Conservation (phyloP, 2,888 invertebrate species). For the Drosophila yooni region DNA sequence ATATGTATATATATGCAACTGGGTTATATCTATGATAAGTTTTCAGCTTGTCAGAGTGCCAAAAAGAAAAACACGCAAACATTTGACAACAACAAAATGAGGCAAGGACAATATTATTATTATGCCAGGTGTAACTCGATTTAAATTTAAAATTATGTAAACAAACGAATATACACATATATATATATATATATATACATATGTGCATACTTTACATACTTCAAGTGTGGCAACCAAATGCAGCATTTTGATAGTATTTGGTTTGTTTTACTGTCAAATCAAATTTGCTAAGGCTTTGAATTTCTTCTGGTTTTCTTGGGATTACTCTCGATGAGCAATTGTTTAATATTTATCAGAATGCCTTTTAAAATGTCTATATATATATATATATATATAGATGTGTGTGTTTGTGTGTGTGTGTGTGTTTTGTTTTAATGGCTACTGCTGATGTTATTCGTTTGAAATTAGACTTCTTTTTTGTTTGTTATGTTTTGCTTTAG, state of each 20-base stretch:
- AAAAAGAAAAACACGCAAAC: conserved; percentile 60
- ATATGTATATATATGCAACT: conserved; percentile 19
- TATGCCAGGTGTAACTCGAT: conserved; percentile 14
- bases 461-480: conserved; percentile 17
- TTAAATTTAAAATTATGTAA: conserved; percentile 7
- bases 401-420: conserved; percentile 13
- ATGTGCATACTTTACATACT: neutral
- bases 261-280: conserved; percentile 22
- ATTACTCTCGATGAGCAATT: conserved; percentile 4
- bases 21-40: conserved; percentile 11
- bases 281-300: conserved; percentile 34
- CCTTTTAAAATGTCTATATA: conserved; percentile 9
- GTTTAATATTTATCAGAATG: conserved; percentile 20
- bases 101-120: conserved; percentile 21
- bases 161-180: neutral
- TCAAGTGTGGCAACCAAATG: conserved; percentile 34
- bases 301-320: neutral
- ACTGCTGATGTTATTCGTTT: conserved; percentile 35
- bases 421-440: conserved; percentile 29
- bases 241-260: conserved; percentile 22
- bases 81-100: conserved; percentile 51
- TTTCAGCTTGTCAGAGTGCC: conserved; percentile 37
- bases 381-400: neutral
- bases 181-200: conserved; percentile 6
- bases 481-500: conserved; percentile 28